Evolutionary conservation across 1,140 invertebrate species (phyloP), one percentile per base, ranked within the genome.

Genomic region (Drosophila sechellia): DNA sequence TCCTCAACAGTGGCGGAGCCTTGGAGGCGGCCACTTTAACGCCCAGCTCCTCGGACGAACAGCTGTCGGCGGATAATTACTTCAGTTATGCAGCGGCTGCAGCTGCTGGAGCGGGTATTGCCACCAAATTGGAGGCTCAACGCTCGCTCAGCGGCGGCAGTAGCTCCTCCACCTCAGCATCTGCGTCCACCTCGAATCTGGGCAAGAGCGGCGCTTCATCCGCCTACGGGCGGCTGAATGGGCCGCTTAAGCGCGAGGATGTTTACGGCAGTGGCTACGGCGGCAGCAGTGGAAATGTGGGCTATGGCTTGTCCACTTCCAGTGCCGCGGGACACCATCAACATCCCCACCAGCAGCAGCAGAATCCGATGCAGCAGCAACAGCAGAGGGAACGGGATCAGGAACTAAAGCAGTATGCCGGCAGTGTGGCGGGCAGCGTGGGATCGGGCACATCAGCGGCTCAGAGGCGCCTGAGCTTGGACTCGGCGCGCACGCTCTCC

Each of bases 401-500:
- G 73, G 75, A 57, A 25, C 59, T 56, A 43, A 90, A 79, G 20
- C 79, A 90, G 69, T 79, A 81, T 25, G 79, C 69, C 0, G 74
- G 80, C 34, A 81, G 68, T 53, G 59, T 53, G 25, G 45, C 64
- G 5, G 77, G 79, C n/a, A 61, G 69, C 35, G 56, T 50, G n/a
- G 72, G 74, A 3, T 60, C 72, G 50, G 35, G 46, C 87, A 92
- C 74, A 13, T 61, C 68, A 39, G 77, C 56, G 73, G 77, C 61
- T 49, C 93, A 95, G 76, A 91, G 95, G 52, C 93, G 95, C 17
- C 92, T 96, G 34, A 96, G 95, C 22, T 80, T 96, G n/a, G 95
- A 96, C 78, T 96, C 95, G 1, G 95, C 95, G 8, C 91, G 95
- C 25, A 95, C 95, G 48, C 90, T 95, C 10, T 95, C 95, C 0